phyloP scores from a whole-genome alignment of 2,888 invertebrate species.

The Trichogramma dendrolimi region DNA sequence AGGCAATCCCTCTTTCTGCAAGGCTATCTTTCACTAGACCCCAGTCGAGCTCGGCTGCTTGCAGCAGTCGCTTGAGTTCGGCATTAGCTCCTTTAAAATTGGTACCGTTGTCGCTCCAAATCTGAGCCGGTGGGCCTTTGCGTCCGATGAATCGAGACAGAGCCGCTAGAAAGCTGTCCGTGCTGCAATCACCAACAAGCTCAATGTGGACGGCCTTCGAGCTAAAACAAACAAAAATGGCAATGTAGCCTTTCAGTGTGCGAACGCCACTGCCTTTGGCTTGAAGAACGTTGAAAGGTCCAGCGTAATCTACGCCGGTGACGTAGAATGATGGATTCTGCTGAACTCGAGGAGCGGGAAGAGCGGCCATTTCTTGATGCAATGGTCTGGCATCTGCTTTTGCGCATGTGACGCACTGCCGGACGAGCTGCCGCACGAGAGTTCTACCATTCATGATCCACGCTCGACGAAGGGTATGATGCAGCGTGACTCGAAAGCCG shows the following conservation, averaged over 20 bases:
- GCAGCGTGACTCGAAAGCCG: neutral
- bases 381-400: no score
- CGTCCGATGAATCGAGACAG: slow-evolving; percentile 1
- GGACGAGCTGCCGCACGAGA: no score
- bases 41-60: neutral
- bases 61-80: neutral
- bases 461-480: neutral
- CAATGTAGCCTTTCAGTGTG: no score
- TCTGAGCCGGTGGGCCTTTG: neutral
- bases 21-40: slow-evolving; percentile 6
- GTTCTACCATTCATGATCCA: no score
- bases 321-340: no score
- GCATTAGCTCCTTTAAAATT: slow-evolving; percentile 5
- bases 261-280: no score
- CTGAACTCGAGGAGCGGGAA: no score
- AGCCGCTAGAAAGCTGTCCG: neutral
- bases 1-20: slow-evolving; percentile 27
- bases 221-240: neutral
- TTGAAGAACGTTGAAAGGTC: no score
- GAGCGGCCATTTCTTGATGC: no score
- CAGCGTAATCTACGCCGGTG: no score
- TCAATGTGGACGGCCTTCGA: neutral
- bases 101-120: slow-evolving; percentile 13
- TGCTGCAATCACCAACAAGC: neutral
- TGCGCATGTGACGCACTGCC: no score